phyloP scores from a whole-genome alignment of 2,797 vertebrate genomes.

The Macropodus opercularis region DNA sequence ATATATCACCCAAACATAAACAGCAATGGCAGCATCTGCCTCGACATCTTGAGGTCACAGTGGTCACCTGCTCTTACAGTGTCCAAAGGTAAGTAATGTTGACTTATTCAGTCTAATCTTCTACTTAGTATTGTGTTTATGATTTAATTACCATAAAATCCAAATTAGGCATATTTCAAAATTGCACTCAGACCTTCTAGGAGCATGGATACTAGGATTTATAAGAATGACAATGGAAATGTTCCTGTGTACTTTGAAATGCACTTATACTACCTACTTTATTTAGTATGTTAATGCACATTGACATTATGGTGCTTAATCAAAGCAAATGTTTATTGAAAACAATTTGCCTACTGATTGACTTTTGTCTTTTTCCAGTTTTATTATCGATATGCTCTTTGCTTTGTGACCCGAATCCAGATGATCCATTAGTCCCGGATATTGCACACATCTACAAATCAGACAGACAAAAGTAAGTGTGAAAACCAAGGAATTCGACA shows the following conservation, averaged over 20 bases:
- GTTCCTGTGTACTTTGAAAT: too few relatives aligned
- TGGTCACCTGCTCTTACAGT: slow-evolving; percentile 89
- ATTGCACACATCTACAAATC: slow-evolving; percentile 82
- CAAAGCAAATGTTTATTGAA: too few relatives aligned
- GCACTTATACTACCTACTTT: too few relatives aligned
- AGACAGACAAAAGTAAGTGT: slow-evolving; percentile 78
- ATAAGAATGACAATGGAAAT: too few relatives aligned
- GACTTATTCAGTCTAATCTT: not conserved
- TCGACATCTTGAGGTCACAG: slow-evolving; percentile 87
- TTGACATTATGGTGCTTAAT: too few relatives aligned
- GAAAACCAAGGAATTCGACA: not conserved
- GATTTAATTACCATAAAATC: slow-evolving; percentile 9
- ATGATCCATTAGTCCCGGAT: slow-evolving; percentile 82
- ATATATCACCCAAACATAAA: slow-evolving; percentile 91
- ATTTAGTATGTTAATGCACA: too few relatives aligned
- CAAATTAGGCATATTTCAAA: not conserved
- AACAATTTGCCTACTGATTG: not conserved
- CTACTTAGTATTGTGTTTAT: not conserved
- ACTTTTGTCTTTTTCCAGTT: slow-evolving; percentile 56
- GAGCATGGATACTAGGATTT: not conserved
- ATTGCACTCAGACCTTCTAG: not conserved
- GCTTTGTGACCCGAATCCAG: slow-evolving; percentile 84
- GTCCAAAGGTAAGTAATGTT: slow-evolving; percentile 82
- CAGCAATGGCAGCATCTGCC: slow-evolving; percentile 89
- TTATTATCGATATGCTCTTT: slow-evolving; percentile 85